These are phyloP conservation scores for Sebastes ruberrimus DNA, from an alignment of 2,797 vertebrate species.

Conservation along the genomic window DNA sequence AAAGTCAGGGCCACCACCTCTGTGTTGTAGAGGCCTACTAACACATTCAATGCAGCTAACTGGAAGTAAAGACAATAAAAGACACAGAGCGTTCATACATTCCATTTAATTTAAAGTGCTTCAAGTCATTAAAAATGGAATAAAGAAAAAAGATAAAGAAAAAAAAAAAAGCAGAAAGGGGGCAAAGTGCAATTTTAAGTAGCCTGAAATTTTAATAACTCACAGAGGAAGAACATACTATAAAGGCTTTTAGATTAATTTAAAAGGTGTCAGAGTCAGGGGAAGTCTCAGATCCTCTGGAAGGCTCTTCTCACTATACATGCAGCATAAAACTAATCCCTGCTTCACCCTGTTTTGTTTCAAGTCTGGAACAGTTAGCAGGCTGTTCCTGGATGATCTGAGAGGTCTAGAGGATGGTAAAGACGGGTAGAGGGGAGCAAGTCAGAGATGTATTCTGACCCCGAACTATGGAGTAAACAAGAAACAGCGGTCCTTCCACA, in stretches of 20 bases:
- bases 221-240: background rate
- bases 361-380: background rate
- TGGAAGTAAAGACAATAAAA: background rate
- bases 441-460: background rate
- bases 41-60: background rate
- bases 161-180: background rate
- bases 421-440: background rate
- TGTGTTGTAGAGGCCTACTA: background rate
- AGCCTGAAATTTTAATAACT: background rate
- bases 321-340: background rate
- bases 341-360: slow-evolving; percentile 7
- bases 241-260: background rate
- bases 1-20: background rate
- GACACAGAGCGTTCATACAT: background rate
- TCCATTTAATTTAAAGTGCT: background rate
- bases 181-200: background rate
- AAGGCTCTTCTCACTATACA: background rate
- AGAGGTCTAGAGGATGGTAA: background rate
- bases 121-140: background rate
- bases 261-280: background rate
- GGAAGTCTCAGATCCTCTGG: background rate
- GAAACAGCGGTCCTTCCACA: background rate
- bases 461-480: background rate
- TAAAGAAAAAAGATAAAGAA: background rate
- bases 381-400: background rate